A percentile compares a stretch with the other conserved stretches of the same genome.
Conservation (phyloP, 2,888 invertebrate genomes). For the Drosophila subquinaria region DNA sequence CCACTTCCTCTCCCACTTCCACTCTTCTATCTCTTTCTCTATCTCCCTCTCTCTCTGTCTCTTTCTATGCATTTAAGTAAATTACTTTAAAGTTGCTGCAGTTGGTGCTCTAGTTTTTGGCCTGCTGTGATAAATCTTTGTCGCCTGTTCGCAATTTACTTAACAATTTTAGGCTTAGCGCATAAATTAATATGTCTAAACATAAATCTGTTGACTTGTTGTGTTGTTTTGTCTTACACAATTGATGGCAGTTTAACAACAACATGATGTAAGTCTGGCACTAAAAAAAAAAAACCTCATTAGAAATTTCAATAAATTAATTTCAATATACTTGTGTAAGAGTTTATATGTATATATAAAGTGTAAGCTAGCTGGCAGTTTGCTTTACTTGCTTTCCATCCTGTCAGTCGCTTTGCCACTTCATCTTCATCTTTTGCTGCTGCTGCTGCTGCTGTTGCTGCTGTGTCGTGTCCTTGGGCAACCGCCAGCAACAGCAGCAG, state of each 20-base stretch:
- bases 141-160: slow-evolving; percentile 58
- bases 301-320: slow-evolving; percentile 79
- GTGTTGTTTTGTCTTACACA: slow-evolving; percentile 17
- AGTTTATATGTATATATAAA: slow-evolving; percentile 48
- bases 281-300: slow-evolving; percentile 55
- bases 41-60: neutral
- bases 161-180: slow-evolving; percentile 59
- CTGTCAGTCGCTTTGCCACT: slow-evolving; percentile 53
- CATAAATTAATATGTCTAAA: slow-evolving; percentile 73
- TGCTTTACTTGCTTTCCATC: slow-evolving; percentile 1
- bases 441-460: neutral
- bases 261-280: slow-evolving; percentile 17
- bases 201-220: slow-evolving; percentile 70
- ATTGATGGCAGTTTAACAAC: slow-evolving; percentile 50
- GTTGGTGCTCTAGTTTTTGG: slow-evolving; percentile 24
- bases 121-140: slow-evolving; percentile 63
- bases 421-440: slow-evolving; percentile 57
- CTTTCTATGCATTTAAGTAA: slow-evolving; percentile 56
- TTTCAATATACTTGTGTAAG: slow-evolving; percentile 61
- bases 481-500: slow-evolving; percentile 34
- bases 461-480: slow-evolving; percentile 45
- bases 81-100: slow-evolving; percentile 64
- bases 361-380: slow-evolving; percentile 31
- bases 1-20: neutral
- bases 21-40: neutral